Conservation (phyloP, 2,797 vertebrate species). For the Lithobates pipiens region DNA sequence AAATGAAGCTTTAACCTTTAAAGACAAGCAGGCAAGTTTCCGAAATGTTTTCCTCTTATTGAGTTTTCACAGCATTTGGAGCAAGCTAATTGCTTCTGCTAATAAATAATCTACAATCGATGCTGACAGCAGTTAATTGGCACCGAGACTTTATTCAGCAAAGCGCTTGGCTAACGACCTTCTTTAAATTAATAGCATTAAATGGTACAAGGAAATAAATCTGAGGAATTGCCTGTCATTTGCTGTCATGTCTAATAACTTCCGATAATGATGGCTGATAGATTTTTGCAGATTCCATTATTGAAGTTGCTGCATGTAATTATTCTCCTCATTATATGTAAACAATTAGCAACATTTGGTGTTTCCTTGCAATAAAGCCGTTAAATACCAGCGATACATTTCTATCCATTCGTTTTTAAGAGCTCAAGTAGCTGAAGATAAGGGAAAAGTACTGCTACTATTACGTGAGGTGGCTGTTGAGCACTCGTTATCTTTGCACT, state of each 20-base stretch:
- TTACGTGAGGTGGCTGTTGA: slow-evolving; percentile 34
- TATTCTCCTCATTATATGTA: slow-evolving; percentile 99
- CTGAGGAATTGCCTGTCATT: slow-evolving; percentile 99
- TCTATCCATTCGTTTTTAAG: slow-evolving; percentile 55
- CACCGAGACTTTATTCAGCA: slow-evolving; percentile 93
- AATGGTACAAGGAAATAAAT: slow-evolving; percentile 96
- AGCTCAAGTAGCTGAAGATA: slow-evolving; percentile 35
- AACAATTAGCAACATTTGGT: slow-evolving; percentile 94
- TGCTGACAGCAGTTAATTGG: slow-evolving; percentile 91
- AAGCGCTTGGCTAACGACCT: slow-evolving; percentile 92
- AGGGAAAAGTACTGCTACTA: not conserved
- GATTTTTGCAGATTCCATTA: slow-evolving; percentile 99
- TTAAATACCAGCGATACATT: slow-evolving; percentile 76
- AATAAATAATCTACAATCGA: slow-evolving; percentile 92
- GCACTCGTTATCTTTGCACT: slow-evolving; percentile 2
- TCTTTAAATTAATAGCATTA: slow-evolving; percentile 99
- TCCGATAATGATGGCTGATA: slow-evolving; percentile 99
- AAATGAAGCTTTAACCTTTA: slow-evolving; percentile 72
- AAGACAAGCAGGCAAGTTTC: slow-evolving; percentile 77
- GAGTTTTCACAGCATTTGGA: slow-evolving; percentile 81
- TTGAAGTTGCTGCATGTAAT: slow-evolving; percentile 99
- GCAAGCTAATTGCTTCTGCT: slow-evolving; percentile 86
- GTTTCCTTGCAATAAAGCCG: slow-evolving; percentile 86
- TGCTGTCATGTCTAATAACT: slow-evolving; percentile 99
- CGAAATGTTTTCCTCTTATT: slow-evolving; percentile 77